These are phyloP conservation scores for Barbus barbus DNA, from an alignment of 2,113 vertebrate species.

Conservation along the genomic window DNA sequence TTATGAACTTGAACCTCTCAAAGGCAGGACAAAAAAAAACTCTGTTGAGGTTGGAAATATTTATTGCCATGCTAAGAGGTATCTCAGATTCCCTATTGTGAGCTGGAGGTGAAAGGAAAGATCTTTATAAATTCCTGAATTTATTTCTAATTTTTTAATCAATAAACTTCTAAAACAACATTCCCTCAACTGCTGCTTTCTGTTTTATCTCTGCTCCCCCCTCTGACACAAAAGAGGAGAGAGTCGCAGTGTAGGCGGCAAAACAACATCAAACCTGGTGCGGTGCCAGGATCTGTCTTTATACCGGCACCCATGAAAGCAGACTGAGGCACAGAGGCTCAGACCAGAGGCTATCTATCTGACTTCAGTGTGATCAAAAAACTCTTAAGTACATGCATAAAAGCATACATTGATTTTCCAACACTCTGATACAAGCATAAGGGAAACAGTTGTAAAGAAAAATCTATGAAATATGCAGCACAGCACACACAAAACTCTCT, in stretches of 20 bases:
- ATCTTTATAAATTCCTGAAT: conserved; percentile 18
- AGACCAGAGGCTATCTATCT: conserved; percentile 31
- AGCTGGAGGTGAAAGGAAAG: not conserved
- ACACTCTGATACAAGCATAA: conserved; percentile 7
- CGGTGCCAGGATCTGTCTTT: conserved; percentile 19
- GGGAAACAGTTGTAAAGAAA: not conserved
- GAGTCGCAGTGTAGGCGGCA: conserved; percentile 28
- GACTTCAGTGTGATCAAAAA: conserved; percentile 32
- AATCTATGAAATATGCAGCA: conserved; percentile 17
- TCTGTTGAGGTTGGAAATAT: no score
- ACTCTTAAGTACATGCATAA: conserved; percentile 20
- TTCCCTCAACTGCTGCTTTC: conserved; percentile 17
- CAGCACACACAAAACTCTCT: not conserved
- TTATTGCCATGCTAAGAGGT: not conserved
- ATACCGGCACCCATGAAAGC: conserved; percentile 12
- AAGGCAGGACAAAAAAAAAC: not conserved
- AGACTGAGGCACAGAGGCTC: conserved; percentile 30
- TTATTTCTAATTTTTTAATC: conserved; percentile 37
- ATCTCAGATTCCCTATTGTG: not conserved
- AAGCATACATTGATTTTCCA: conserved; percentile 27
- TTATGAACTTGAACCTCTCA: not conserved
- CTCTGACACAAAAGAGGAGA: conserved; percentile 36
- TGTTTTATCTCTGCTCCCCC: conserved; percentile 40
- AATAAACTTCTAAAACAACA: conserved; percentile 25
- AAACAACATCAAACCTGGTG: conserved; percentile 46